phyloP scores from a whole-genome alignment of 2,888 invertebrate genomes.

The Corythucha ciliata region DNA sequence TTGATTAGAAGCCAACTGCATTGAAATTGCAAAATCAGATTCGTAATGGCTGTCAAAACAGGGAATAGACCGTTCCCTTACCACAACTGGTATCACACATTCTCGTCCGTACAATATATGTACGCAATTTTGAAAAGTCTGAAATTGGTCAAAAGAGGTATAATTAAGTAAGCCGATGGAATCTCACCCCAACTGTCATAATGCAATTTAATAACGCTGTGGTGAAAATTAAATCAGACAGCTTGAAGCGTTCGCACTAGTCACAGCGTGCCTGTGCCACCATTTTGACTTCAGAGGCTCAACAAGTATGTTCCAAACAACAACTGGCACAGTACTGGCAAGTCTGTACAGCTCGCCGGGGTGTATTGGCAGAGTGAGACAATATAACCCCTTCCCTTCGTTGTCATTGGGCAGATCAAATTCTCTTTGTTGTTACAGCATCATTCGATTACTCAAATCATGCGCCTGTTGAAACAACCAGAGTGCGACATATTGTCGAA shows the following conservation, averaged over 20 bases:
- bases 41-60: constrained; percentile 18
- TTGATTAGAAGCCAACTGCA: not conserved
- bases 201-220: too few relatives aligned
- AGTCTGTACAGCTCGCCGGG: constrained; percentile 27
- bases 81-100: constrained; percentile 25
- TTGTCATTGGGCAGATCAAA: too few relatives aligned
- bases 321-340: constrained; percentile 21
- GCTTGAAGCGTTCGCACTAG: constrained; percentile 19
- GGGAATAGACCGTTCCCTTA: constrained; percentile 19
- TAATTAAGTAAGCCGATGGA: constrained; percentile 8
- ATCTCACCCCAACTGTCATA: too few relatives aligned
- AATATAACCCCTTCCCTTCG: not conserved
- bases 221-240: constrained; percentile 6
- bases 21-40: constrained; percentile 17
- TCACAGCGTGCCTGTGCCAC: constrained; percentile 26
- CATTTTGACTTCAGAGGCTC: constrained; percentile 22
- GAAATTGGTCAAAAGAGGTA: constrained; percentile 9
- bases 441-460: constrained; percentile 12
- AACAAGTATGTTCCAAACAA: constrained; percentile 18
- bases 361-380: constrained; percentile 15
- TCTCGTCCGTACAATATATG: constrained; percentile 25
- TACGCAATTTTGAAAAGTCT: constrained; percentile 10
- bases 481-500: constrained; percentile 21
- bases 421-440: constrained; percentile 1
- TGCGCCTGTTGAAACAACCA: constrained; percentile 18